Evolutionary conservation across 2,113 vertebrate genomes (phyloP), one percentile per base, ranked within the genome.

Genomic region (Equus quagga): DNA sequence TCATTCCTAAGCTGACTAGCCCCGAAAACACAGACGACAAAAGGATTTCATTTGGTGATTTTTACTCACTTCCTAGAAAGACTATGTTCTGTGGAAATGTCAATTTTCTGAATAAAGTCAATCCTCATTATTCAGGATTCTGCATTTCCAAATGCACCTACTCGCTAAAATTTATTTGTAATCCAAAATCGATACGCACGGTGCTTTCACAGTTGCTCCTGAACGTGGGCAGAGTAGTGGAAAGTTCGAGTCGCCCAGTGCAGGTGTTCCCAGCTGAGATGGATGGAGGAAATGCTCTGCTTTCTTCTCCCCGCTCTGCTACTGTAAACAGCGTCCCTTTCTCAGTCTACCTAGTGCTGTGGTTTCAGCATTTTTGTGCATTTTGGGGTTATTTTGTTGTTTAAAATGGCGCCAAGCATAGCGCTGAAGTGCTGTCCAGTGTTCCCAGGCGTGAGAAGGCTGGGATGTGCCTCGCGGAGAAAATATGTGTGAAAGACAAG

Each of bases 211-310:
- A 31, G 81, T 64, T 44, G 13, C 33, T 46, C 44, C 19, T 23
- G 44, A 64, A 21, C 73, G 10, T 6, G 19, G 11, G 21, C 64
- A 44, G 12, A 51, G n/a, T 4, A 49, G 26, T 41, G 19, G 64
- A 21, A 44, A 41, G 11, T 28, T 8, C 17, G 26, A 41, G 11
- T 72, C 54, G 4, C 26, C 62, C 5, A 4, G 8, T 14, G n/a
- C 28, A 15, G 21, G 4, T 10, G 17, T 46, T 69, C 70, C 73
- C 64, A 1, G 21, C 64, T 19, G 15, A 65, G 28, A 15, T 28
- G 3, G 10, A 44, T 4, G 33, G 2, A 36, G 19, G 17, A 6
- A 0, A 12, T 8, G 8, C 5, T 26, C 41, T 6, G 24, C 33
- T 51, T 54, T 11, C 54, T 26, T 8, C 6, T 8, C 21, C 6